Evolutionary conservation across 1,140 invertebrate species (phyloP).

Genomic region (Caenorhabditis briggsae): DNA sequence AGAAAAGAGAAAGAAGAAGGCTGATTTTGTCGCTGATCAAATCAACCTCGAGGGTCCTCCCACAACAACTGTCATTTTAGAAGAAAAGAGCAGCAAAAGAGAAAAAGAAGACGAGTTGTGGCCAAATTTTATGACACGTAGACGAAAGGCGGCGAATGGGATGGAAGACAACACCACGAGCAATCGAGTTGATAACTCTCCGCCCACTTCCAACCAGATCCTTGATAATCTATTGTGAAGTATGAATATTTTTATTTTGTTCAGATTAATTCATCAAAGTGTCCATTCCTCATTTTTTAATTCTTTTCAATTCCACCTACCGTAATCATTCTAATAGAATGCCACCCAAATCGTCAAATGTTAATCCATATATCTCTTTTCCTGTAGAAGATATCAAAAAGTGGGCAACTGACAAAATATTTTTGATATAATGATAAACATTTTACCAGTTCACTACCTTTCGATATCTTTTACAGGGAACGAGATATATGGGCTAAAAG

Average conservation of each 20-base stretch:
- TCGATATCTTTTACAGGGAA: too few species aligned
- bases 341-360: too few species aligned
- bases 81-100: conserved; percentile 7
- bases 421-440: too few species aligned
- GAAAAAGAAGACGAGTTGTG: conserved; percentile 35
- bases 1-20: background rate
- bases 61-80: conserved; percentile 44
- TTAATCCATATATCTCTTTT: too few species aligned
- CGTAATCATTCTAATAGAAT: too few species aligned
- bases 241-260: background rate
- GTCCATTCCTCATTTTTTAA: too few species aligned
- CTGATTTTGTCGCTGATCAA: background rate
- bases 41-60: conserved; percentile 2
- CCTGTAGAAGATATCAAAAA: too few species aligned
- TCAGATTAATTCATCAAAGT: too few species aligned
- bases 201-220: background rate
- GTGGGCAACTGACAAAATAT: too few species aligned
- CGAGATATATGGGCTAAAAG: too few species aligned
- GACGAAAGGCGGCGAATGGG: conserved; percentile 39
- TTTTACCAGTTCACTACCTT: too few species aligned
- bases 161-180: background rate
- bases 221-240: background rate
- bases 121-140: conserved; percentile 54
- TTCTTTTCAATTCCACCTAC: too few species aligned
- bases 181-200: background rate